Evolutionary conservation across 37 sponge, comb jelly and placozoan species (phyloP), one percentile per base, ranked within the genome.

Genomic region (Spongilla lacustris): DNA sequence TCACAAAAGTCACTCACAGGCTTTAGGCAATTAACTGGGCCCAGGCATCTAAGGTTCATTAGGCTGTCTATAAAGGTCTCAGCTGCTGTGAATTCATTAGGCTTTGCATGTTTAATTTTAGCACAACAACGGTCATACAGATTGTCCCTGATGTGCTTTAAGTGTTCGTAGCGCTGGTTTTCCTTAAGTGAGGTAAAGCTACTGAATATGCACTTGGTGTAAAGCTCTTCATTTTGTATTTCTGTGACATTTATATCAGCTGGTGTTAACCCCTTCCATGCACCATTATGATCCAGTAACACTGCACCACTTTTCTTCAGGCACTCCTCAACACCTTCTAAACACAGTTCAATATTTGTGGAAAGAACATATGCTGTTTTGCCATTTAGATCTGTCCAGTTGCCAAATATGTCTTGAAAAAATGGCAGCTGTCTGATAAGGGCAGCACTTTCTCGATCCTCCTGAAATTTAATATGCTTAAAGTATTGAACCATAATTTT

Each of bases 401-500:
- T 71, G 2, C 92, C 92, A 41, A 66, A 41, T 17, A 91, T 58
- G 25, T 75, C 78, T 34, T 83, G 73, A 75, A 91, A 91, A 21
- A 87, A 31, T 67, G 92, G 92, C 0, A 91, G 73, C 1, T 28
- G 71, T 31, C 81, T 80, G 0, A 86, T 17, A 36, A 37, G 24
- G 23, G 70, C 34, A 14, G 31, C 13, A 35, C 70, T 71, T 22
- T 75, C 77, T 48, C 13, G n/a, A 3, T 80, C 33, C 26, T 17
- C 17, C 25, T 67, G 80, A 28, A 67, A 80, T 32, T 80, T 80
- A 31, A 80, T 29, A 32, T 66, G 14, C 27, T 67, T 19, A n/a
- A 80, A 33, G 29, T 80, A 80, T n/a, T 14, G 0, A 4, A 80
- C 32, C 69, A 80, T 34, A 80, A 80, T 67, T 17, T 66, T 22